Evolutionary conservation across 2,797 vertebrate genomes (phyloP).

Genomic region (Sebastes glaucus): DNA sequence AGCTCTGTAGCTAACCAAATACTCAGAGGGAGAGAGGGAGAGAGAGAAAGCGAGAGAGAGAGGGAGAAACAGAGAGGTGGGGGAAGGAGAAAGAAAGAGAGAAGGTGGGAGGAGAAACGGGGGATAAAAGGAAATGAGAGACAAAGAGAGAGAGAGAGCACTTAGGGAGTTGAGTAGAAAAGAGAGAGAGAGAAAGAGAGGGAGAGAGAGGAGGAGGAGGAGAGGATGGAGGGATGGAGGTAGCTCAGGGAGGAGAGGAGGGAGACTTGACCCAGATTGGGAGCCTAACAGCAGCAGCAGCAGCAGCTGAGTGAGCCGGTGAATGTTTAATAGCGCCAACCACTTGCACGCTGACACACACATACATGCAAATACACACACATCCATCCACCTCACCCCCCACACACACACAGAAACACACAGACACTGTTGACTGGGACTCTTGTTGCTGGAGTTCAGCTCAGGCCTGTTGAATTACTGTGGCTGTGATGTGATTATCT

Average conservation of each 20-base stretch:
- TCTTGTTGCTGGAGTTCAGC: conserved; percentile 75
- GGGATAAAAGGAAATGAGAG: conserved; percentile 36
- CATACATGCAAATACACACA: conserved; percentile 3
- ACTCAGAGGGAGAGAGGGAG: conserved; percentile 40
- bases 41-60: conserved; percentile 12
- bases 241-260: conserved; percentile 76
- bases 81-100: conserved; percentile 30
- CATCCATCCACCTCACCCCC: conserved; percentile 18
- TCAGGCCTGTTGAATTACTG: conserved; percentile 76
- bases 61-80: conserved; percentile 17
- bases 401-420: conserved; percentile 28
- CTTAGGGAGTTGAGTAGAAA: conserved; percentile 40
- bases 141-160: conserved; percentile 22
- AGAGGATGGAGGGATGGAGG: conserved; percentile 70
- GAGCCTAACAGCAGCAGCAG: conserved; percentile 70
- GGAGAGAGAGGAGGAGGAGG: conserved; percentile 10
- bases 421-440: conserved; percentile 74
- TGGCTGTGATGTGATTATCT: conserved; percentile 42
- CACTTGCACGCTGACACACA: conserved; percentile 55
- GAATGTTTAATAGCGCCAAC: conserved; percentile 81
- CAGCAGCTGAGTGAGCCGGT: conserved; percentile 78
- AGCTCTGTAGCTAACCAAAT: conserved; percentile 75
- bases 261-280: conserved; percentile 82
- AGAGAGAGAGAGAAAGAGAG: conserved; percentile 9
- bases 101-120: conserved; percentile 33